Percentiles rank a stretch among this genome's conserved stretches.
phyloP scores from a whole-genome alignment of 2,888 invertebrate species.

The Lepidocyrtoides sp. region DNA sequence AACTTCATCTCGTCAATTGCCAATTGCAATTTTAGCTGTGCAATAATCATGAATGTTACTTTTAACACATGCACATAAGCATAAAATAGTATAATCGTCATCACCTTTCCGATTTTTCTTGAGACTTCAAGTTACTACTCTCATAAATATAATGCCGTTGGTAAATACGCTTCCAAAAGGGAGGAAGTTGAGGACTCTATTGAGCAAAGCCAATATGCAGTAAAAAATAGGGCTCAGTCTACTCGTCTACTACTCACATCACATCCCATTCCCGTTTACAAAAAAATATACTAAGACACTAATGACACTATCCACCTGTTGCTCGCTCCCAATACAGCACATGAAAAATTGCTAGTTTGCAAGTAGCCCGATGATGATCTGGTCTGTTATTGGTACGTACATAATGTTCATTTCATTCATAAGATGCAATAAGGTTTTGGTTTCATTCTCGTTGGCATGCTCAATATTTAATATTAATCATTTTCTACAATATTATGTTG shows the following conservation, averaged over 20 bases:
- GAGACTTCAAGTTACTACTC: constrained; percentile 41
- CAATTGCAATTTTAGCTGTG: constrained; percentile 32
- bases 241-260: too few species aligned
- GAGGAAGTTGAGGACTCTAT: constrained; percentile 33
- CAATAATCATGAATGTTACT: not conserved
- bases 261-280: too few species aligned
- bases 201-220: not conserved
- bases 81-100: constrained; percentile 25
- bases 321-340: constrained; percentile 26
- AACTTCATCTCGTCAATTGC: constrained; percentile 24
- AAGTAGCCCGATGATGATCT: too few species aligned
- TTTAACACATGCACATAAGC: not conserved
- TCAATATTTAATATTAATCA: not conserved
- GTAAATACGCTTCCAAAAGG: constrained; percentile 21
- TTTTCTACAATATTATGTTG: not conserved
- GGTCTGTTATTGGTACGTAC: too few species aligned
- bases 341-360: not conserved
- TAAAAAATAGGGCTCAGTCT: constrained; percentile 41
- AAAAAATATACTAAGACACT: not conserved
- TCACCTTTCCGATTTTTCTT: not conserved
- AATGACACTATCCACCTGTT: constrained; percentile 11
- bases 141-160: constrained; percentile 22
- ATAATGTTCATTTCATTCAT: constrained; percentile 31
- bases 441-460: not conserved
- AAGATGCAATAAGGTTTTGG: constrained; percentile 17